A percentile compares a stretch with the other conserved stretches of the same genome.
Conservation (phyloP, 2,888 invertebrate species). For the Strigamia maritima region DNA sequence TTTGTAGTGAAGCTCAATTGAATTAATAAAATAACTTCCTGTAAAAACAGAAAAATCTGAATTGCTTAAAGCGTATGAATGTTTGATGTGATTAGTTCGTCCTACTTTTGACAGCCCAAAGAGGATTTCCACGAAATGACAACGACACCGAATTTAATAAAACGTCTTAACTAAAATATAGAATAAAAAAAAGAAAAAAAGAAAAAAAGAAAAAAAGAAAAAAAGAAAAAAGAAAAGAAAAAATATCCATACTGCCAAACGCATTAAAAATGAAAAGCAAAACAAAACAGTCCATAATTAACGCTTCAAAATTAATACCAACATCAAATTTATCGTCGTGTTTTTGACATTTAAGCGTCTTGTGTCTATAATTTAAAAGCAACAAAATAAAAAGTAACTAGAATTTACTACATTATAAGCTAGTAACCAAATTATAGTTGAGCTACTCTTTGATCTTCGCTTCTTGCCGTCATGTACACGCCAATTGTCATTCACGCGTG, state of each 20-base stretch:
- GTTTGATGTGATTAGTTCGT: too few species aligned
- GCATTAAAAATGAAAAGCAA: background rate
- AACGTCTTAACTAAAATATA: too few species aligned
- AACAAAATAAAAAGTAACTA: background rate
- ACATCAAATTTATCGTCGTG: constrained; percentile 4
- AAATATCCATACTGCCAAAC: background rate
- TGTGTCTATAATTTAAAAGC: background rate
- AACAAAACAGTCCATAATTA: background rate
- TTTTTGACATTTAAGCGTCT: background rate
- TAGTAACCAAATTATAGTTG: background rate
- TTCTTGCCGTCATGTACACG: constrained; percentile 11
- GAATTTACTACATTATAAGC: background rate
- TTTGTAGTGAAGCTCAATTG: too few species aligned
- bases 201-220: background rate
- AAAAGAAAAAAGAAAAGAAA: background rate
- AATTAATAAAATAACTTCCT: too few species aligned
- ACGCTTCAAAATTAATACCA: background rate
- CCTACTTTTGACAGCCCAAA: too few species aligned
- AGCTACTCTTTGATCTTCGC: constrained; percentile 26
- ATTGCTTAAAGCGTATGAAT: too few species aligned
- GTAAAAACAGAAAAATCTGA: too few species aligned
- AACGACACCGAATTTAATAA: too few species aligned
- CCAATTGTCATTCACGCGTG: constrained; percentile 26
- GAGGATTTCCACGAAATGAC: too few species aligned
- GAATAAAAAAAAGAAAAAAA: background rate